phyloP scores from a whole-genome alignment of 2,113 vertebrate genomes.

The Heptranchias perlo region DNA sequence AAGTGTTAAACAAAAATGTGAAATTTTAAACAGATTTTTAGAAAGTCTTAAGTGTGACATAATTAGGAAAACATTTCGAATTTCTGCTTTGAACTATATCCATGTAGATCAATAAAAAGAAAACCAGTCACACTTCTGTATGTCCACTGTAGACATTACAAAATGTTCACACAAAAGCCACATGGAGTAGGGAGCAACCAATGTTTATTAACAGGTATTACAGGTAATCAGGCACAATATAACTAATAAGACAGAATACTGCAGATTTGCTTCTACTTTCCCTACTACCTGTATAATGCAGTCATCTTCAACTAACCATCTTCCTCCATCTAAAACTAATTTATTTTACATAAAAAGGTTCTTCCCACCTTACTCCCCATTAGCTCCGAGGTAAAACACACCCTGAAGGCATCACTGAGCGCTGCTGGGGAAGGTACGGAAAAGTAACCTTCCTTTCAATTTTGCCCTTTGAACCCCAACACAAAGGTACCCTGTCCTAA shows the following conservation, averaged over 20 bases:
- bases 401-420: not conserved
- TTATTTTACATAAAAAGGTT: not conserved
- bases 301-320: not conserved
- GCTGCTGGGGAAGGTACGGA: not conserved
- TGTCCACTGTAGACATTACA: not conserved
- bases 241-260: not conserved
- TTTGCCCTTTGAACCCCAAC: not conserved
- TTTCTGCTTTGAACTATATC: not conserved
- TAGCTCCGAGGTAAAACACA: not conserved
- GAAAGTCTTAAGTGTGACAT: not conserved
- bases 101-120: not conserved
- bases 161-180: not conserved
- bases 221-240: not conserved
- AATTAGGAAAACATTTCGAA: not conserved
- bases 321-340: not conserved
- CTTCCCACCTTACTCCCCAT: not conserved
- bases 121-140: not conserved
- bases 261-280: not conserved
- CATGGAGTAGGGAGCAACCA: not conserved
- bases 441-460: not conserved
- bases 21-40: not conserved
- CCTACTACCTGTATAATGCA: not conserved
- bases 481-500: too few species aligned
- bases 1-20: not conserved
- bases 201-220: slow-evolving; percentile 2